These are phyloP conservation scores for Drymodes brunneopygia DNA, from an alignment of 2,113 vertebrate species.

Conservation along the genomic window DNA sequence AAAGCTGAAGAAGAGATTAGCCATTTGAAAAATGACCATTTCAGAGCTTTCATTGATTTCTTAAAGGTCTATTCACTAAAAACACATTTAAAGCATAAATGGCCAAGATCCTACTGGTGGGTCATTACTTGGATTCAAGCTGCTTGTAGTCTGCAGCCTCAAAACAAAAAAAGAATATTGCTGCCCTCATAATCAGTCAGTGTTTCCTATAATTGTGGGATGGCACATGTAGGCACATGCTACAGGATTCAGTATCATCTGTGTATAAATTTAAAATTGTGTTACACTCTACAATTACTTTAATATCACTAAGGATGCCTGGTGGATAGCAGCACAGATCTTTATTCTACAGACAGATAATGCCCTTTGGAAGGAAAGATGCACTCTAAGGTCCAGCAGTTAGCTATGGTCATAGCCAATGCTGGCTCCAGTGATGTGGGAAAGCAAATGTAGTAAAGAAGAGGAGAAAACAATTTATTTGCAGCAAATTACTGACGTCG, in stretches of 20 bases:
- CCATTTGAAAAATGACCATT: conserved; percentile 46
- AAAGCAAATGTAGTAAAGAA: not conserved
- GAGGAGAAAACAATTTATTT: not conserved
- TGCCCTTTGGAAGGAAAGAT: not conserved
- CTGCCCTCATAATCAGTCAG: not conserved
- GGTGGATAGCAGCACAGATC: not conserved
- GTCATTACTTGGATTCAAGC: not conserved
- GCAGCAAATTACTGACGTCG: not conserved
- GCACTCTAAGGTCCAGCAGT: not conserved
- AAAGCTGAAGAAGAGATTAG: conserved; percentile 35
- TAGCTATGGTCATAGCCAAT: not conserved
- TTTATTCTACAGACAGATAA: not conserved
- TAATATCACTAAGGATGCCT: not conserved
- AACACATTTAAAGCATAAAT: not conserved
- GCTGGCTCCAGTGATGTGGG: not conserved
- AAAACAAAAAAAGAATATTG: not conserved
- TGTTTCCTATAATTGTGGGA: not conserved
- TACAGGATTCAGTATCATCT: not conserved
- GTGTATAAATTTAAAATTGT: not conserved
- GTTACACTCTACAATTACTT: not conserved
- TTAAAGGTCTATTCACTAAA: conserved; percentile 22
- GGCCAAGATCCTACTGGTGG: not conserved
- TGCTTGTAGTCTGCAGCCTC: not conserved
- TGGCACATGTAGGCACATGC: not conserved
- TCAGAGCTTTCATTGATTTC: conserved; percentile 24